Percentiles rank a stretch among this genome's conserved stretches.
Conservation (phyloP, 2,888 invertebrate species). For the Agriopis leucophaearia region DNA sequence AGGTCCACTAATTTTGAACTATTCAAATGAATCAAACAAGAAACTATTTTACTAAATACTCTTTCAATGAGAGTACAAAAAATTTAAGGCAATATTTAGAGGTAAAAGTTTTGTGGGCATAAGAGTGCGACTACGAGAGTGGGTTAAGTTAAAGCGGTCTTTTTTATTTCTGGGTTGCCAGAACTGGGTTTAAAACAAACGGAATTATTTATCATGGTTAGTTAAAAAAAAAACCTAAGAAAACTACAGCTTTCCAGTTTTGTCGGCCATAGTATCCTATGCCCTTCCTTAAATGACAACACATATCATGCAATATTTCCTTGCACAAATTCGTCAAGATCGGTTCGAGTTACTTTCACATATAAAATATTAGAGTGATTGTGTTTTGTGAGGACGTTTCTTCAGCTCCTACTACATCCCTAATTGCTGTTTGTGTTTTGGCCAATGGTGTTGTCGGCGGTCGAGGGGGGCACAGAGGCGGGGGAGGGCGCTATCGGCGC, state of each 20-base stretch:
- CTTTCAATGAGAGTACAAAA: neutral
- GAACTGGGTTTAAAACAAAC: neutral
- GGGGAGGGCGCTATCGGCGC: slow-evolving; percentile 61
- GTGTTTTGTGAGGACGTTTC: too few relatives aligned
- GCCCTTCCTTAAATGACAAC: too few relatives aligned
- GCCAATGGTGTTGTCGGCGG: slow-evolving; percentile 40
- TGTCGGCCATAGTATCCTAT: neutral
- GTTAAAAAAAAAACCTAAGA: neutral
- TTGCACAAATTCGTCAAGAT: neutral
- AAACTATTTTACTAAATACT: neutral
- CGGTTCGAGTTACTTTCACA: neutral
- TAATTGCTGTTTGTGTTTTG: slow-evolving; percentile 49
- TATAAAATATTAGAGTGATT: neutral
- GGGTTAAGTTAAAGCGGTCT: slow-evolving; percentile 36
- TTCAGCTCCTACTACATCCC: slow-evolving; percentile 36
- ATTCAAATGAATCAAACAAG: neutral
- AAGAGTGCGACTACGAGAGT: slow-evolving; percentile 19
- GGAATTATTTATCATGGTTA: too few relatives aligned
- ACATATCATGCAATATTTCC: neutral
- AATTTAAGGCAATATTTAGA: slow-evolving; percentile 10
- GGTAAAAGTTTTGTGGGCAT: slow-evolving; percentile 22
- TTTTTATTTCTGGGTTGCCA: slow-evolving; percentile 41
- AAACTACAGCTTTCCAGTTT: neutral
- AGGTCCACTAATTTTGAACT: neutral
- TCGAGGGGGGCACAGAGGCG: slow-evolving; percentile 23